Conservation (phyloP, 2,888 invertebrate genomes). For the Priocnemis perturbator region DNA sequence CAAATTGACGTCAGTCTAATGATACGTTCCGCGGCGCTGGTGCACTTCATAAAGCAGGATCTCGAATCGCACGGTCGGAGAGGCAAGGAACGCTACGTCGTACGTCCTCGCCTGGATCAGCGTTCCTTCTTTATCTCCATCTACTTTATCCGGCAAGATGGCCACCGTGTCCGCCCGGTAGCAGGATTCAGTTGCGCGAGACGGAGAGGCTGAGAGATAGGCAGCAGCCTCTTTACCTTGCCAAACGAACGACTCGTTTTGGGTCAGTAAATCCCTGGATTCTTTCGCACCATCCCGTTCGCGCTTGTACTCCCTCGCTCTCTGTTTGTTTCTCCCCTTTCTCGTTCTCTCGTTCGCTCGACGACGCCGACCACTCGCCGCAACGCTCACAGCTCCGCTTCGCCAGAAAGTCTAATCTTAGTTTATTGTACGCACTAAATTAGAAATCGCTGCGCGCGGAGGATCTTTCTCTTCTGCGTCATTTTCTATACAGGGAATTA, state of each 20-base stretch:
- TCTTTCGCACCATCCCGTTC: too few relatives aligned
- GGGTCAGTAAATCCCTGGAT: constrained; percentile 33
- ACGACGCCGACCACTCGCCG: too few relatives aligned
- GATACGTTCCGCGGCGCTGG: constrained; percentile 45
- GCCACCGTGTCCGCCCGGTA: constrained; percentile 50
- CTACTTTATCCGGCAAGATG: constrained; percentile 67
- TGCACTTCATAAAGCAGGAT: constrained; percentile 72
- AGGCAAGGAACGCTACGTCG: constrained; percentile 22
- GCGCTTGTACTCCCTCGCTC: background rate
- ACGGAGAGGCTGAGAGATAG: constrained; percentile 31
- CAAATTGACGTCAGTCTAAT: too few relatives aligned
- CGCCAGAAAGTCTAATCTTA: too few relatives aligned
- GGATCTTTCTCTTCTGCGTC: too few relatives aligned
- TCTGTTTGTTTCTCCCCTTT: constrained; percentile 15
- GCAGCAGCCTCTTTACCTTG: constrained; percentile 50
- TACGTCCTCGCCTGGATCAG: constrained; percentile 43
- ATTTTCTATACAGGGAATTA: too few relatives aligned
- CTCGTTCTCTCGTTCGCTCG: background rate
- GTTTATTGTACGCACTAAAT: too few relatives aligned
- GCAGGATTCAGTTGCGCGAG: constrained; percentile 14
- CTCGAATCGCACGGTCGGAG: constrained; percentile 13
- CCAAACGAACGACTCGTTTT: constrained; percentile 50
- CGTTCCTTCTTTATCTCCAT: constrained; percentile 64
- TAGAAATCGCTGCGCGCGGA: too few relatives aligned
- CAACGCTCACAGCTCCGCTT: background rate